A percentile compares a stretch with the other conserved stretches of the same genome.
Evolutionary conservation across 2,888 invertebrate species (phyloP).

Genomic region (Limenitis camilla): DNA sequence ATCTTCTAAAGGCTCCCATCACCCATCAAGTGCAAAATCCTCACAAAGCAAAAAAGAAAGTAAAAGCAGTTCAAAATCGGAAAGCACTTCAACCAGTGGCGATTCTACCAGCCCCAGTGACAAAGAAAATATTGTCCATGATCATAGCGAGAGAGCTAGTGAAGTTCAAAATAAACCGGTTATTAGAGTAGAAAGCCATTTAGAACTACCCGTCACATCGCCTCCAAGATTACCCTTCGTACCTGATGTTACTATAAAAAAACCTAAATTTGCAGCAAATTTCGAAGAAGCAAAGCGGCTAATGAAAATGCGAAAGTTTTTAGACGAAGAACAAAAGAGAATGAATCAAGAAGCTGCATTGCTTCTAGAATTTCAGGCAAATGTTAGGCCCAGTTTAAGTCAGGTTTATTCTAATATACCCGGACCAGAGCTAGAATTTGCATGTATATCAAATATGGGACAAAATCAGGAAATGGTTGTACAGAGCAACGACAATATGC

Average conservation of each 20-base stretch:
- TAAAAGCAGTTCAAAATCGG: constrained; percentile 62
- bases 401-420: constrained; percentile 67
- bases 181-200: constrained; percentile 55
- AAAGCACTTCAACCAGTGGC: constrained; percentile 60
- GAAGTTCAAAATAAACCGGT: constrained; percentile 43
- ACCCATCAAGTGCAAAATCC: constrained; percentile 48
- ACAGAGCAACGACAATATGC: constrained; percentile 18
- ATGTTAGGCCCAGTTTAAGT: constrained; percentile 63
- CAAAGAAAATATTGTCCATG: constrained; percentile 46
- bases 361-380: constrained; percentile 65
- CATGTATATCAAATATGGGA: constrained; percentile 45
- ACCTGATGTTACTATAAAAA: constrained; percentile 72
- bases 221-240: constrained; percentile 59
- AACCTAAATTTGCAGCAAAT: constrained; percentile 81
- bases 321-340: constrained; percentile 76
- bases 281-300: constrained; percentile 78
- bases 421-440: constrained; percentile 67
- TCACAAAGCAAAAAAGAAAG: constrained; percentile 54
- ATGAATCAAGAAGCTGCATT: constrained; percentile 69
- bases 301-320: constrained; percentile 78
- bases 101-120: constrained; percentile 71
- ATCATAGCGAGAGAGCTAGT: constrained; percentile 33
- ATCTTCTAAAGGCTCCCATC: constrained; percentile 62
- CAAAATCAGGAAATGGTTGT: constrained; percentile 26
- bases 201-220: constrained; percentile 50